Base-by-base conservation (phyloP, 1,140 invertebrate genomes). In the Drosophila orosa region DNA sequence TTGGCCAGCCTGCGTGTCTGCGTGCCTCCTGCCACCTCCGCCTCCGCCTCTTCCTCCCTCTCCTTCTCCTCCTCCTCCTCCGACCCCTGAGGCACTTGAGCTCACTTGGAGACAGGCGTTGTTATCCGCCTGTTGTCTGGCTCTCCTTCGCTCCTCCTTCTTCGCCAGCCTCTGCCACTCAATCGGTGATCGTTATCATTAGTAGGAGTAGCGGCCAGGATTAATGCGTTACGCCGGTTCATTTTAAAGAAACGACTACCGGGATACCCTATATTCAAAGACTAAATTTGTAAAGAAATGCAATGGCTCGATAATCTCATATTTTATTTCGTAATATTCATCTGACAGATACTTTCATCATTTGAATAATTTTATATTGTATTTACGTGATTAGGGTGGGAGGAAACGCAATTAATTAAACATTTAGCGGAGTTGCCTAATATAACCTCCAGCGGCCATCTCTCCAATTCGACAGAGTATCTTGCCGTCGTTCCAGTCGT, bases 1-100 rank as follows among this genome's bases (percentile, higher is more conserved):
- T 85, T 80, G 65, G 65, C 71, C 82, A 86, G 82, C 82, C 82
- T 87, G 82, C 82, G 80, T 86, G 82, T 87, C 82, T 86, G 80
- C 67, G 33, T 47, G 37, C 42, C 42, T 78, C 42, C 45, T 65
- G 58, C 50, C 56, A 13, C 72, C 79, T 56, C 37, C 27, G 8
- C 56, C 35, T 19, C n/a, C 35, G 17, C n/a, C 29, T 24, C 57
- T 13, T 35, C 37, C 22, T 15, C 2, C 19, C 33, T 10, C 42
- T 25, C 24, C 22, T 7, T 1, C 57, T 48, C 27, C 25, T 31
- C 35, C 44, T 29, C 8, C n/a, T 25, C 15, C 15, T 17, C 25
- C 50, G 12, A 19, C 13, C 57, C 17, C 31, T 31, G 33, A 52
- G 69, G 62, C 66, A 87, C 83, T 89, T 89, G 79, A 87, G 84